Evolutionary conservation across 2,113 vertebrate species (phyloP).

Genomic region (Brachyhypopomus gauderio): DNA sequence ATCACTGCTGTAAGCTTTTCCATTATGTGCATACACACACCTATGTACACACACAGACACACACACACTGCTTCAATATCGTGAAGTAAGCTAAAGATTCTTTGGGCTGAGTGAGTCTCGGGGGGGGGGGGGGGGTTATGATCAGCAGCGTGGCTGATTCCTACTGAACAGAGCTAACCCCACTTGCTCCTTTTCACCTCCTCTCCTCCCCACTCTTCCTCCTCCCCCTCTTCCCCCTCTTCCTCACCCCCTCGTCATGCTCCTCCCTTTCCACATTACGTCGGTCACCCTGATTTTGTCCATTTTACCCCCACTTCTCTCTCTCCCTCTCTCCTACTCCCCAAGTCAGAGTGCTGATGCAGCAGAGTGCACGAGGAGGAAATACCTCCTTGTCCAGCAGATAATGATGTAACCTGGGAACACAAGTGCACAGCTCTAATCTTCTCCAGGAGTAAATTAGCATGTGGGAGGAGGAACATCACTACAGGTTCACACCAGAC

Average conservation of each 20-base stretch:
- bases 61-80: neutral
- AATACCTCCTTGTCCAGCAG: conserved; percentile 1
- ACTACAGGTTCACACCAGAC: neutral
- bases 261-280: neutral
- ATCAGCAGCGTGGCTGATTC: no score
- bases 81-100: no score
- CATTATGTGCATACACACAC: no score
- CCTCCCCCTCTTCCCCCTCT: no score
- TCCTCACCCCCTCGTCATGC: neutral
- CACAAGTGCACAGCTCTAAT: neutral
- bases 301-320: neutral
- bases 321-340: neutral
- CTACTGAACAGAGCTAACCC: no score
- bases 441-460: neutral
- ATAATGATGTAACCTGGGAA: neutral
- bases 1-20: no score
- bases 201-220: no score
- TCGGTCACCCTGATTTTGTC: neutral
- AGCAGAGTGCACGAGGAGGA: neutral
- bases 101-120: no score
- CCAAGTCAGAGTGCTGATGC: conserved; percentile 1
- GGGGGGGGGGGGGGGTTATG: no score
- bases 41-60: neutral
- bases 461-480: neutral
- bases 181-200: no score